A percentile compares a stretch with the other conserved stretches of the same genome.
phyloP scores from a whole-genome alignment of 37 sponge, comb jelly and placozoan species.

The Haliclona indistincta region DNA sequence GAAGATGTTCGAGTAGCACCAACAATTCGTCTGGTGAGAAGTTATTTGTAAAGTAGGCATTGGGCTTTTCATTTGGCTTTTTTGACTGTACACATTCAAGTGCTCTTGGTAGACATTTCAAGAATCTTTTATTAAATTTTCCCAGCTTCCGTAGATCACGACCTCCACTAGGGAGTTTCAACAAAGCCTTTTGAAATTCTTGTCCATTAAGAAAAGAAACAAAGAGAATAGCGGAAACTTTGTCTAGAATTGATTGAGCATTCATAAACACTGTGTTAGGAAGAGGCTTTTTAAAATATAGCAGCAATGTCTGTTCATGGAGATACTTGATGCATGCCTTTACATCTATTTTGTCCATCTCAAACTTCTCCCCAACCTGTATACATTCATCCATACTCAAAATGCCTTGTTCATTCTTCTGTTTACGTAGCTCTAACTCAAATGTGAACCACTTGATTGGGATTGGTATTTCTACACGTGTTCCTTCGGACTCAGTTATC shows the following conservation, averaged over 20 bases:
- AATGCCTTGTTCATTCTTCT: neutral
- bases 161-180: neutral
- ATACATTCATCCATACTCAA: neutral
- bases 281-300: neutral
- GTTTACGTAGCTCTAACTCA: neutral
- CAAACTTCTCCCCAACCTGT: neutral
- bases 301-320: neutral
- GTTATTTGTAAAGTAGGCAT: no score
- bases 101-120: no score
- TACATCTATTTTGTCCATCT: neutral
- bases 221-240: neutral
- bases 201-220: neutral
- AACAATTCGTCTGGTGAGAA: no score
- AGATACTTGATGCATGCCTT: neutral
- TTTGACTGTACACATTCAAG: neutral
- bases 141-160: no score
- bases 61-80: neutral
- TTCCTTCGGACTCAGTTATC: neutral
- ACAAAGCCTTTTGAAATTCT: neutral
- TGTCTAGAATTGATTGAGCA: neutral
- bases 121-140: no score
- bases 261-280: neutral
- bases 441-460: neutral
- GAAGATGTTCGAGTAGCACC: neutral
- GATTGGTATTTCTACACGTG: neutral